Conservation (phyloP, 2,888 invertebrate species). For the Erannis defoliaria region DNA sequence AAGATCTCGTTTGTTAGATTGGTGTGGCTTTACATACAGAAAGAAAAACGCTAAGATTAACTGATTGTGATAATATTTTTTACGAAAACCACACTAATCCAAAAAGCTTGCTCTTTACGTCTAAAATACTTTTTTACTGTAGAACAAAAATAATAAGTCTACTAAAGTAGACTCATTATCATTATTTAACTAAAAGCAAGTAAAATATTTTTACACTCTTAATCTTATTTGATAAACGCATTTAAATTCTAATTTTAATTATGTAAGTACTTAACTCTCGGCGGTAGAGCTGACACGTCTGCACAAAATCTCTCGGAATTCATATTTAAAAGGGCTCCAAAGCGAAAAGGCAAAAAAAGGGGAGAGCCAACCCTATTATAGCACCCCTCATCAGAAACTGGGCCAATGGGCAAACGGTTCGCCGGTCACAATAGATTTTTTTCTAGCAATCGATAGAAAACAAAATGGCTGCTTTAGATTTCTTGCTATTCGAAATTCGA, state of each 20-base stretch:
- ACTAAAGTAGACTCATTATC: no score
- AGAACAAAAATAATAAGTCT: neutral
- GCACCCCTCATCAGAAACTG: conserved; percentile 79
- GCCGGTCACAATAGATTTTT: conserved; percentile 76
- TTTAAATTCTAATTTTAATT: conserved; percentile 43
- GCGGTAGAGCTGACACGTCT: conserved; percentile 51
- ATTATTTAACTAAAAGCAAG: no score
- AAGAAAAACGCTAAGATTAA: no score
- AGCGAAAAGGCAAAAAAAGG: conserved; percentile 71
- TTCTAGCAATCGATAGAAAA: conserved; percentile 81
- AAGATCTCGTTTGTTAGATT: no score
- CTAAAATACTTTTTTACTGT: neutral
- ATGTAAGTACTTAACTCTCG: conserved; percentile 40
- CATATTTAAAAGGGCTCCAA: conserved; percentile 73
- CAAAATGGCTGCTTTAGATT: conserved; percentile 77
- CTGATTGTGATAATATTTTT: no score
- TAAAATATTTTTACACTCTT: conserved; percentile 14
- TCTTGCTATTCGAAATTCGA: conserved; percentile 52
- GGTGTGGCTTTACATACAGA: no score
- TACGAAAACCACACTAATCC: no score
- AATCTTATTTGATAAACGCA: conserved; percentile 23
- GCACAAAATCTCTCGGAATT: conserved; percentile 62
- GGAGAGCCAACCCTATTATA: conserved; percentile 76
- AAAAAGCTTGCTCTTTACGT: no score
- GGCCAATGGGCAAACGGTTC: conserved; percentile 79